phyloP scores from a whole-genome alignment of 2,888 invertebrate genomes.

The Drosophila rubida region DNA sequence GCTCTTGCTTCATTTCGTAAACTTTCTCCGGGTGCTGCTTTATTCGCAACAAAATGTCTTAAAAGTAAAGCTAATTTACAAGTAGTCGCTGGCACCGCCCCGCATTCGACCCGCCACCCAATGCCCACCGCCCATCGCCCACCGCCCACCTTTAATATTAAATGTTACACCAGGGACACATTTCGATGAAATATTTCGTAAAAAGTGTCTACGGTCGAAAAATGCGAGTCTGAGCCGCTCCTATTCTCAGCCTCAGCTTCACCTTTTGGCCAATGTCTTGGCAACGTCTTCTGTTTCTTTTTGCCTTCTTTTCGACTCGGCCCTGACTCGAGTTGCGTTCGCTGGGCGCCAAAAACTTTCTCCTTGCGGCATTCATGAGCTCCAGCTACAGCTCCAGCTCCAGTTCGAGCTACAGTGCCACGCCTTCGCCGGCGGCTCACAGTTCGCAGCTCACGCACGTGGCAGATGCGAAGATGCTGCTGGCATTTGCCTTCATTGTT shows the following conservation, averaged over 20 bases:
- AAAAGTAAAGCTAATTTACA: slow-evolving; percentile 83
- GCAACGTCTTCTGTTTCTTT: slow-evolving; percentile 3
- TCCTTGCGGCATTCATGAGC: slow-evolving; percentile 78
- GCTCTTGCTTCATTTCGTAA: slow-evolving; percentile 57
- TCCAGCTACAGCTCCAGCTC: slow-evolving; percentile 32
- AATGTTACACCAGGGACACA: slow-evolving; percentile 85
- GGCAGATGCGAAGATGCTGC: slow-evolving; percentile 65
- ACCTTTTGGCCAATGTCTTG: slow-evolving; percentile 36
- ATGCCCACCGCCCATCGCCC: slow-evolving; percentile 31
- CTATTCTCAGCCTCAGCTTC: slow-evolving; percentile 39
- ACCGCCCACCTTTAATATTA: slow-evolving; percentile 81
- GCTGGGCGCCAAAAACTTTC: slow-evolving; percentile 71
- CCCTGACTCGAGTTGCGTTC: slow-evolving; percentile 48
- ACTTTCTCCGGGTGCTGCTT: slow-evolving; percentile 71
- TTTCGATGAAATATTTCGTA: slow-evolving; percentile 85
- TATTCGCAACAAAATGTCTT: slow-evolving; percentile 80
- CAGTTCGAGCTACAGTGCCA: slow-evolving; percentile 29
- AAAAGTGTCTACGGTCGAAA: slow-evolving; percentile 84
- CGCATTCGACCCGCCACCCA: slow-evolving; percentile 1
- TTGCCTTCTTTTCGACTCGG: slow-evolving; percentile 28
- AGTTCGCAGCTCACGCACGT: slow-evolving; percentile 67
- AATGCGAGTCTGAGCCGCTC: slow-evolving; percentile 64
- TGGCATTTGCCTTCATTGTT: slow-evolving; percentile 44
- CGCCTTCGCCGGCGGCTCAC: slow-evolving; percentile 35
- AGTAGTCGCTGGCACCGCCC: slow-evolving; percentile 48